Evolutionary conservation across 2,797 vertebrate genomes (phyloP).

Genomic region (Heterohyrax brucei): DNA sequence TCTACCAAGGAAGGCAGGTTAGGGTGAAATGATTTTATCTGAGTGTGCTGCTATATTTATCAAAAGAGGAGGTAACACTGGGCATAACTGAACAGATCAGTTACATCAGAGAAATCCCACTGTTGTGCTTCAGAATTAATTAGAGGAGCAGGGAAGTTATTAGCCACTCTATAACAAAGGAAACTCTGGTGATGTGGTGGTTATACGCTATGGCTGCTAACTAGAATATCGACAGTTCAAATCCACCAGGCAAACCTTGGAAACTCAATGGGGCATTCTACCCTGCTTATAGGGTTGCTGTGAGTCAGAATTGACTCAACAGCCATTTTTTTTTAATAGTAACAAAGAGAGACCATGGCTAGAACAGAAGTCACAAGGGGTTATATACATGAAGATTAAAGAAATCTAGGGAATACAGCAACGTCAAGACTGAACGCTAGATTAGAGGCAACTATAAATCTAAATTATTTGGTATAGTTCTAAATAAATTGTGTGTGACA

Average conservation of each 20-base stretch:
- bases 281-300: too few species aligned
- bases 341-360: background rate
- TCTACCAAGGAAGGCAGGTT: background rate
- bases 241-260: too few species aligned
- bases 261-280: too few species aligned
- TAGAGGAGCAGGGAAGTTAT: conserved; percentile 62
- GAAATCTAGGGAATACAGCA: conserved; percentile 6
- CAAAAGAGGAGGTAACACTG: conserved; percentile 30
- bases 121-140: conserved; percentile 70
- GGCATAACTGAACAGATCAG: conserved; percentile 20
- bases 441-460: conserved; percentile 6
- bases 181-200: too few species aligned
- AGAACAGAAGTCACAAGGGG: background rate
- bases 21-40: background rate
- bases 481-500: background rate
- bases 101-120: conserved; percentile 52
- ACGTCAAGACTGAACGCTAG: background rate
- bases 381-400: conserved; percentile 45
- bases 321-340: background rate
- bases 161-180: background rate
- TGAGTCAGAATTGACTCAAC: too few species aligned
- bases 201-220: too few species aligned
- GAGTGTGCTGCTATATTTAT: conserved; percentile 11
- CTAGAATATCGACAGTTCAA: too few species aligned
- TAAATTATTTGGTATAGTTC: background rate